Evolutionary conservation across 1,140 invertebrate genomes (phyloP), one percentile per base, ranked within the genome.

Genomic region (Nautilus pompilius): DNA sequence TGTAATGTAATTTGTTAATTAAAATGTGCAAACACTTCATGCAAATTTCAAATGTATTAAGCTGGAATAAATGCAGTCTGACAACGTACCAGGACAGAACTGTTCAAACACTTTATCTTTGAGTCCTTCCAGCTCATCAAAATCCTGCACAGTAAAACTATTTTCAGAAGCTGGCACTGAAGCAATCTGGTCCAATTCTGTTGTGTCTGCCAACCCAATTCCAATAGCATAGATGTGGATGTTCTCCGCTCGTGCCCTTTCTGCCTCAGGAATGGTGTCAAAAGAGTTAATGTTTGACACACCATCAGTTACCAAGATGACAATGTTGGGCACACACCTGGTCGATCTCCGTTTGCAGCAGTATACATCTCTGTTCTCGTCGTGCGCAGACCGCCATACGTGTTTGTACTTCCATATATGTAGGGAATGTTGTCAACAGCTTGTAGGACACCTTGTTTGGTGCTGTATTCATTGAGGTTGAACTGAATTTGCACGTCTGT

Each of bases 161-260:
- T 75, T 68, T 24, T 67, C 66, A n/a, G 61, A 20, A 28, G 63
- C 34, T 22, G 71, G 67, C 3, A 29, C 34, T 34, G 64, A 67
- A 26, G 72, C 70, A 22, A 76, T 74, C 13, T 51, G 67, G 58
- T 67, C 62, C 24, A 76, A 54, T 66, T 76, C 74, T 41, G 33
- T 61, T 17, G 63, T 70, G 34, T 75, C 71, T 10, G 64, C 54
- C 24, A 77, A 33, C 32, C 75, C 75, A 32, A 77, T 69, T 60
- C 73, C 75, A 56, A 77, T 69, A 30, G 72, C 73, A 65, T 68
- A 74, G 8, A 77, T 71, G 20, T 72, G 60, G 33, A 75, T 77
- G 22, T 67, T 67, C 13, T 53, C 60, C 17, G 24, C 46, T 41
- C 62, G 58, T 1, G 67, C 66, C 41, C 41, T 2, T 30, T 66